These are phyloP conservation scores for Bufotes viridis DNA, from an alignment of 2,797 vertebrate species.

Conservation along the genomic window DNA sequence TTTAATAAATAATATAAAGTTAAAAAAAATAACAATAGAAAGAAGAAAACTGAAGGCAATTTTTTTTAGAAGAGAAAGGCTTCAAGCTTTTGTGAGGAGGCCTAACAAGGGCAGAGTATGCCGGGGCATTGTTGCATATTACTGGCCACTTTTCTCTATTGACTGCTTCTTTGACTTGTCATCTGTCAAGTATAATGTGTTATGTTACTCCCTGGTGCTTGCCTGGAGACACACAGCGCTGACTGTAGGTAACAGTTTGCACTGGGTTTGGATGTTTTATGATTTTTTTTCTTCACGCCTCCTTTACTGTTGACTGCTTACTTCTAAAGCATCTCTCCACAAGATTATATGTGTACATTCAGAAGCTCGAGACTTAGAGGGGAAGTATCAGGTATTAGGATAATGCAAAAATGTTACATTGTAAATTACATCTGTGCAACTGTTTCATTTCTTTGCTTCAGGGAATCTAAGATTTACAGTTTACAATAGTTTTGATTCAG, in stretches of 20 bases:
- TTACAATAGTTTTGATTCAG: too few species aligned
- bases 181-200: not conserved
- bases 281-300: not conserved
- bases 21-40: not conserved
- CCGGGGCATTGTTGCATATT: not conserved
- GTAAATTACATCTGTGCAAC: not conserved
- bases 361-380: not conserved
- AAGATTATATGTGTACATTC: not conserved
- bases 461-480: not conserved
- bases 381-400: not conserved
- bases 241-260: not conserved
- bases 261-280: not conserved
- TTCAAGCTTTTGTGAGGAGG: not conserved
- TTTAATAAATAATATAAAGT: constrained; percentile 17
- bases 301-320: not conserved
- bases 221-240: not conserved
- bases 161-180: constrained; percentile 8
- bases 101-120: not conserved
- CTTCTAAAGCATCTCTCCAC: not conserved
- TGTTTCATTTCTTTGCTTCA: not conserved
- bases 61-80: not conserved
- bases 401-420: not conserved
- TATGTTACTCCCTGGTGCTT: not conserved
- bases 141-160: constrained; percentile 15
- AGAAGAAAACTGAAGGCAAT: not conserved